phyloP scores from a whole-genome alignment of 2,113 vertebrate species.

The Corydoras sp. region DNA sequence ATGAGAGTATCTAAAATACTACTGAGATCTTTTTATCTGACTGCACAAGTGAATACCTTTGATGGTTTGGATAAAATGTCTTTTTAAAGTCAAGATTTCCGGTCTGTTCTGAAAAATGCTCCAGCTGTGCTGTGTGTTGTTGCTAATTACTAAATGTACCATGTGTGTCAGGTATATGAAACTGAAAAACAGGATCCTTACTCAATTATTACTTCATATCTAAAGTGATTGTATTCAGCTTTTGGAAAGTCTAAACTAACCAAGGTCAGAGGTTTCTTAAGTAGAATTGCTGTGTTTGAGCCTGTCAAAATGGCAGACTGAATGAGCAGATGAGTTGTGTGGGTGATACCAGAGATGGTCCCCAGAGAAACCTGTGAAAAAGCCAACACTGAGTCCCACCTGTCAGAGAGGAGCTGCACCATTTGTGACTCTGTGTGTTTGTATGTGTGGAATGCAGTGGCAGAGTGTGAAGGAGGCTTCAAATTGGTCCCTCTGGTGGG shows the following conservation, averaged over 20 bases:
- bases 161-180: no score
- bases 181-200: no score
- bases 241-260: slow-evolving; percentile 12
- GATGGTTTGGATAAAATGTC: no score
- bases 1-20: no score
- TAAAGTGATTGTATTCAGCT: no score
- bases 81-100: no score
- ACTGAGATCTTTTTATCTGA: no score
- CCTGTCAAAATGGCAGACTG: slow-evolving; percentile 32
- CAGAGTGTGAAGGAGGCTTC: slow-evolving; percentile 30
- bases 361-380: slow-evolving; percentile 39
- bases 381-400: slow-evolving; percentile 42
- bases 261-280: slow-evolving; percentile 10
- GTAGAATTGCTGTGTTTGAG: not conserved
- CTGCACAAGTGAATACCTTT: no score
- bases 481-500: slow-evolving; percentile 44
- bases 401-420: slow-evolving; percentile 41
- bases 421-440: slow-evolving; percentile 8
- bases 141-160: no score
- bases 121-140: no score
- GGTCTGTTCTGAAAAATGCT: no score
- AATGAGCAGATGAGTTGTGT: slow-evolving; percentile 28
- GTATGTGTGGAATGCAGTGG: slow-evolving; percentile 23
- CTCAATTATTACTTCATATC: no score
- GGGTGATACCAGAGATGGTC: slow-evolving; percentile 34